phyloP scores from a whole-genome alignment of 2,797 vertebrate genomes.

The Calcarius lapponicus region DNA sequence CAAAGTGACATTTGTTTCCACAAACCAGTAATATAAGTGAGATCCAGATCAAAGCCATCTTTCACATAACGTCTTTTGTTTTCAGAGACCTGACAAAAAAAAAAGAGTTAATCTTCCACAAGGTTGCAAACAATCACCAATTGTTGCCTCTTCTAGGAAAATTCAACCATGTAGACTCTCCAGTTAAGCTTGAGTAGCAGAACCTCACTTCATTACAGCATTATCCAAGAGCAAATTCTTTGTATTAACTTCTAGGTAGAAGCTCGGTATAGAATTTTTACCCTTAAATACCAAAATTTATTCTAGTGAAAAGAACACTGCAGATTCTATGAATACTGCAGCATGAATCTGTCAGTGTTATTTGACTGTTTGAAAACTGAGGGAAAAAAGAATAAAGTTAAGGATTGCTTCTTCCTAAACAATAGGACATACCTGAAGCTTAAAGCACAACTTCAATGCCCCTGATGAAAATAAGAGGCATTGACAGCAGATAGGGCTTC shows the following conservation, averaged over 20 bases:
- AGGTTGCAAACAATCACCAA: not conserved
- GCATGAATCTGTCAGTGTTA: not conserved
- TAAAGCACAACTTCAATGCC: not conserved
- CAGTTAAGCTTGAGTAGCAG: not conserved
- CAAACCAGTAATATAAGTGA: constrained; percentile 94
- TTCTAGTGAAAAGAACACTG: not conserved
- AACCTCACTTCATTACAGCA: not conserved
- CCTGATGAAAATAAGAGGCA: not conserved
- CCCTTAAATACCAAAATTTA: not conserved
- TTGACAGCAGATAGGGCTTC: not conserved
- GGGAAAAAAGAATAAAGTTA: not conserved
- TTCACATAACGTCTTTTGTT: constrained; percentile 94
- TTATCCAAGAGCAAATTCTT: not conserved
- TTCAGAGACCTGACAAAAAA: constrained; percentile 85
- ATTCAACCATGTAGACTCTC: not conserved
- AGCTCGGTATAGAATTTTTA: not conserved
- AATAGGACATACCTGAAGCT: not conserved
- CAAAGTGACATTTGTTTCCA: constrained; percentile 21
- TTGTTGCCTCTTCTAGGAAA: not conserved
- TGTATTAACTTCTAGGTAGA: not conserved
- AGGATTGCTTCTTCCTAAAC: not conserved
- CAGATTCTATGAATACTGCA: not conserved
- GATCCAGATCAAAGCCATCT: constrained; percentile 95
- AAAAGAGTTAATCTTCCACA: not conserved
- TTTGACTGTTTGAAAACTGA: not conserved